Conservation (phyloP, 2,797 vertebrate genomes). For the Petrocephalus sullivani region DNA sequence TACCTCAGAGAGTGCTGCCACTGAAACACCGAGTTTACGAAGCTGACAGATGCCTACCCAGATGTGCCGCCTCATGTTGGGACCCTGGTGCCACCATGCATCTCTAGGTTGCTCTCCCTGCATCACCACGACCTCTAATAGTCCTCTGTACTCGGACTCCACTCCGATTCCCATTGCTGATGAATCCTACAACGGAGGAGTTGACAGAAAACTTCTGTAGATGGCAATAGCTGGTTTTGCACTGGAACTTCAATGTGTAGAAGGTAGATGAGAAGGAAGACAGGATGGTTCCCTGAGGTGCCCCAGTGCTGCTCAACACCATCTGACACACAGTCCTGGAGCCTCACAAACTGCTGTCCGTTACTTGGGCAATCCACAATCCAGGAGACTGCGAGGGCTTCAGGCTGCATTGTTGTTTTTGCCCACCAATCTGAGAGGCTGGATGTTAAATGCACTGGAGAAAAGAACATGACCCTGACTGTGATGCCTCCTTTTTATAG, state of each 20-base stretch:
- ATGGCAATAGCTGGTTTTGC: not conserved
- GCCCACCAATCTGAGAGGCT: not conserved
- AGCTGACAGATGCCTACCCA: too few species aligned
- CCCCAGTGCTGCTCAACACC: not conserved
- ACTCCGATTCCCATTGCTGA: not conserved
- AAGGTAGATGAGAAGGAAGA: not conserved
- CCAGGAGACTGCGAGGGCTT: not conserved
- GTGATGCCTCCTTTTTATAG: too few species aligned
- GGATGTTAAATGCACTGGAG: not conserved
- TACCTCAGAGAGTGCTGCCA: too few species aligned
- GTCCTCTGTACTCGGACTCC: not conserved
- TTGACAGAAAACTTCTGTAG: not conserved
- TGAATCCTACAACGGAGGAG: not conserved
- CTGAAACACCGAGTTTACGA: too few species aligned
- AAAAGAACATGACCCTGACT: not conserved
- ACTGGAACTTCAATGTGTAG: not conserved
- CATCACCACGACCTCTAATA: not conserved
- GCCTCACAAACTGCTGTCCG: not conserved
- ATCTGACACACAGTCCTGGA: not conserved
- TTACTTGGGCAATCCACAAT: not conserved
- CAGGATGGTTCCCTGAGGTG: not conserved
- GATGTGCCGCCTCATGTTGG: too few species aligned
- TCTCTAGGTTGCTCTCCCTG: not conserved
- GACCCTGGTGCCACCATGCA: too few species aligned
- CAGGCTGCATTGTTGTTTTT: not conserved